Percentiles rank a stretch among this genome's conserved stretches.
phyloP scores from a whole-genome alignment of 2,797 vertebrate genomes.

The Acrocephalus scirpaceus region DNA sequence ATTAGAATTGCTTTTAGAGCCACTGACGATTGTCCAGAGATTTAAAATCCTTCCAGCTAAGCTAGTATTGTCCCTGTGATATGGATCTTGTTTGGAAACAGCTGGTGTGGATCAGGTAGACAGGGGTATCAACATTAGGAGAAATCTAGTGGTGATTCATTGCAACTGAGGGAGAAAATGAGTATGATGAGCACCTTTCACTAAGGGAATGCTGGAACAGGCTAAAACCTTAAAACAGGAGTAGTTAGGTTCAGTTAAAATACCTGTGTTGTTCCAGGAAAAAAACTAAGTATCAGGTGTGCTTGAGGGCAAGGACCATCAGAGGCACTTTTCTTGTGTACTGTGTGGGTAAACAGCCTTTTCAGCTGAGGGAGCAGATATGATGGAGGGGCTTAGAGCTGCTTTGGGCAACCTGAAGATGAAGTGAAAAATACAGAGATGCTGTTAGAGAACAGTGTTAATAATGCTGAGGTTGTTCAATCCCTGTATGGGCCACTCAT shows the following conservation, averaged over 20 bases:
- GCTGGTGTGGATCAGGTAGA: background rate
- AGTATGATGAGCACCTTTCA: background rate
- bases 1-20: background rate
- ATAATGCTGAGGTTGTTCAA: background rate
- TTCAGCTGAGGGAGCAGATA: background rate
- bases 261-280: background rate
- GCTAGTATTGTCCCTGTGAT: background rate
- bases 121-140: background rate
- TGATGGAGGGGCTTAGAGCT: background rate
- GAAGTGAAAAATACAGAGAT: background rate
- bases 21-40: background rate
- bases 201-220: background rate
- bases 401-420: background rate
- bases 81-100: background rate
- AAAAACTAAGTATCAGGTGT: background rate
- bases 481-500: accelerated
- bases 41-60: background rate
- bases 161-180: background rate
- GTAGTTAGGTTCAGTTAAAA: background rate
- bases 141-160: background rate
- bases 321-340: background rate
- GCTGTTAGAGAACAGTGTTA: background rate
- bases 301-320: background rate
- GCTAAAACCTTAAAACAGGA: background rate
- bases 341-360: background rate